phyloP scores from a whole-genome alignment of 2,888 invertebrate species.

The Hirtodrosophila histrioides region DNA sequence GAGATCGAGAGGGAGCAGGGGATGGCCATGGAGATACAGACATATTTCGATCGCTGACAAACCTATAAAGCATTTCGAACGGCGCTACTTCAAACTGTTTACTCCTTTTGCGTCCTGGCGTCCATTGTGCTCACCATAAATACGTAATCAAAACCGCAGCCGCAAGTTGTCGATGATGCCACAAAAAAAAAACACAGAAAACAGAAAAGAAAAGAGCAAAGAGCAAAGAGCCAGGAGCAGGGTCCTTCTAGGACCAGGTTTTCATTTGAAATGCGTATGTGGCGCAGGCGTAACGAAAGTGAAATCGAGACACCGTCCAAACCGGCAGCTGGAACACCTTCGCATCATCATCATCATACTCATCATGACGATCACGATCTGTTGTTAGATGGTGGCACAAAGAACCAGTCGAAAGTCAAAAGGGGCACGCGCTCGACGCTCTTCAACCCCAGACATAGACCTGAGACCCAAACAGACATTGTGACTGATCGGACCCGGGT shows the following conservation, averaged over 20 bases:
- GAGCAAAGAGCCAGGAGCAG: slow-evolving; percentile 18
- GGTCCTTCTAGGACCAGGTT: slow-evolving; percentile 47
- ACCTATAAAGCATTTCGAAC: slow-evolving; percentile 71
- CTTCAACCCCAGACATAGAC: slow-evolving; percentile 45
- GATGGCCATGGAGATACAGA: slow-evolving; percentile 6
- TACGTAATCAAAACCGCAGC: slow-evolving; percentile 76
- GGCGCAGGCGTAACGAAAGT: slow-evolving; percentile 77
- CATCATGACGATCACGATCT: slow-evolving; percentile 2
- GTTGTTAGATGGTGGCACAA: slow-evolving; percentile 69
- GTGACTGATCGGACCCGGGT: slow-evolving; percentile 46
- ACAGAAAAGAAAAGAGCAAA: slow-evolving; percentile 39
- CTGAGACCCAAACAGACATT: slow-evolving; percentile 31
- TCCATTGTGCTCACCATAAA: slow-evolving; percentile 62
- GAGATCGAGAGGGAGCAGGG: background rate
- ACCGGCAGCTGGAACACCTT: slow-evolving; percentile 78
- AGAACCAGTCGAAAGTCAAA: slow-evolving; percentile 74
- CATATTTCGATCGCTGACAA: slow-evolving; percentile 66
- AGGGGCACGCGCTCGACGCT: slow-evolving; percentile 71
- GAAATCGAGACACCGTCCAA: slow-evolving; percentile 72
- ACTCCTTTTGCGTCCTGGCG: slow-evolving; percentile 64
- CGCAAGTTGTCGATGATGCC: slow-evolving; percentile 31
- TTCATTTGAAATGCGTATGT: slow-evolving; percentile 65
- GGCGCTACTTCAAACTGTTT: slow-evolving; percentile 80
- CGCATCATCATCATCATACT: slow-evolving; percentile 46
- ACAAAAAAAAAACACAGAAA: slow-evolving; percentile 47